Evolutionary conservation across 1,140 invertebrate species (phyloP), one percentile per base, ranked within the genome.

Genomic region (Drosophila tani): DNA sequence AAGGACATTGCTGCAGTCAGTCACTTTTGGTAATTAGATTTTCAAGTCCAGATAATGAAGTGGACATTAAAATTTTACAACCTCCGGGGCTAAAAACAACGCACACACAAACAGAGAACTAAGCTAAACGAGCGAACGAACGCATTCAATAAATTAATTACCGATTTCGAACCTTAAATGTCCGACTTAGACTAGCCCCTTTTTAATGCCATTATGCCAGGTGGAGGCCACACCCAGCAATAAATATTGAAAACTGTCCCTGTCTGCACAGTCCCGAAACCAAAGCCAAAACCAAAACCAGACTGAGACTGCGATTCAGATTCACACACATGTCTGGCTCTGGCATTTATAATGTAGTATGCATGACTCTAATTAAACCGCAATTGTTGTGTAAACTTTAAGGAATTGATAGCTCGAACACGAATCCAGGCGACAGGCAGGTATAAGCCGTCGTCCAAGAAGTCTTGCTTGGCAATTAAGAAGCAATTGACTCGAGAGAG

Each of bases 1-100:
- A 63, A 38, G 57, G 75, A 63, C 67, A 63, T 56, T 45, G 55
- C 50, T 80, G 80, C 84, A 88, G 73, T 83, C 85, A 90, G 73
- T 83, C 85, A 90, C 84, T 90, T 84, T 84, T 78, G 79, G 79
- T 90, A 90, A 90, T 90, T 90, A 85, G 85, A 90, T 90, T 91
- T 76, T 90, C 69, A 66, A 90, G 60, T 77, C 63, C 32, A 77
- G 85, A 90, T 90, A 90, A 80, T 85, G 53, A 79, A 90, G 56
- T 88, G 70, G 63, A 79, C 85, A 90, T 91, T 90, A 90, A 90
- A 90, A 85, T 90, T 90, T 90, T 90, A 90, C 81, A 90, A 74
- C 85, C 85, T 51, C 81, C 62, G 56, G 51, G 47, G 49, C 60
- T 29, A 35, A 43, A 46, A 29, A 45, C 80, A 59, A 40, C 45